A percentile compares a stretch with the other conserved stretches of the same genome.
Evolutionary conservation across 1,140 invertebrate genomes (phyloP).

Genomic region (Luehdorfia chinensis): DNA sequence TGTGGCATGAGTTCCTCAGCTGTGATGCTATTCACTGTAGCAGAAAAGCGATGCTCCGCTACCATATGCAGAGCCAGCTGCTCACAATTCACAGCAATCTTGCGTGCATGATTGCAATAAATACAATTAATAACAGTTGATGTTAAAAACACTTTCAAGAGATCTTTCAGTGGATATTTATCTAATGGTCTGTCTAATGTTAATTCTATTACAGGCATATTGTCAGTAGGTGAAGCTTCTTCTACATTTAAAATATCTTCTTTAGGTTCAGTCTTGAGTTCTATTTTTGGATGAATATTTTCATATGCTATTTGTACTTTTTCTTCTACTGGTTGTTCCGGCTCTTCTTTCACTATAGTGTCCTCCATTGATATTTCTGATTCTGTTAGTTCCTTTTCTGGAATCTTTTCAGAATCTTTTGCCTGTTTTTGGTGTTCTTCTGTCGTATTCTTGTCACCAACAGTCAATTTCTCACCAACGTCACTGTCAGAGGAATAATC

Average conservation of each 20-base stretch:
- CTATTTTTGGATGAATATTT: slow-evolving; percentile 23
- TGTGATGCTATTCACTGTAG: slow-evolving; percentile 84
- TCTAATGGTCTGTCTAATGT: slow-evolving; percentile 85
- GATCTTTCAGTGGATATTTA: slow-evolving; percentile 82
- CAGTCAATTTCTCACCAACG: slow-evolving; percentile 78
- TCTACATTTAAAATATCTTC: slow-evolving; percentile 50
- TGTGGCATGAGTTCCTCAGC: slow-evolving; percentile 84
- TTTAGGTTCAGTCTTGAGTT: slow-evolving; percentile 43
- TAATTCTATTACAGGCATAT: slow-evolving; percentile 82
- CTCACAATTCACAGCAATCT: slow-evolving; percentile 89
- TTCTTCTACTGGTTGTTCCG: slow-evolving; percentile 25
- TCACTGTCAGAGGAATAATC: slow-evolving; percentile 78
- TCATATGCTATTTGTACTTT: slow-evolving; percentile 35
- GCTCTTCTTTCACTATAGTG: slow-evolving; percentile 20
- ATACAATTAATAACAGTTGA: slow-evolving; percentile 83
- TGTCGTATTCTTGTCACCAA: slow-evolving; percentile 52
- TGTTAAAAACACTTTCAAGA: slow-evolving; percentile 84
- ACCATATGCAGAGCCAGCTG: slow-evolving; percentile 88
- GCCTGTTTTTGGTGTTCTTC: slow-evolving; percentile 21
- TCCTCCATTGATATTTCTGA: slow-evolving; percentile 16
- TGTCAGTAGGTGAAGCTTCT: slow-evolving; percentile 37
- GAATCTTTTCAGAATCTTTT: slow-evolving; percentile 24
- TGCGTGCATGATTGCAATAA: slow-evolving; percentile 89
- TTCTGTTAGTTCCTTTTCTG: slow-evolving; percentile 1
- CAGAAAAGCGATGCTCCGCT: slow-evolving; percentile 85